Evolutionary conservation across 2,113 vertebrate species (phyloP), one percentile per base, ranked within the genome.

Genomic region (Nycticryphes semicollaris): DNA sequence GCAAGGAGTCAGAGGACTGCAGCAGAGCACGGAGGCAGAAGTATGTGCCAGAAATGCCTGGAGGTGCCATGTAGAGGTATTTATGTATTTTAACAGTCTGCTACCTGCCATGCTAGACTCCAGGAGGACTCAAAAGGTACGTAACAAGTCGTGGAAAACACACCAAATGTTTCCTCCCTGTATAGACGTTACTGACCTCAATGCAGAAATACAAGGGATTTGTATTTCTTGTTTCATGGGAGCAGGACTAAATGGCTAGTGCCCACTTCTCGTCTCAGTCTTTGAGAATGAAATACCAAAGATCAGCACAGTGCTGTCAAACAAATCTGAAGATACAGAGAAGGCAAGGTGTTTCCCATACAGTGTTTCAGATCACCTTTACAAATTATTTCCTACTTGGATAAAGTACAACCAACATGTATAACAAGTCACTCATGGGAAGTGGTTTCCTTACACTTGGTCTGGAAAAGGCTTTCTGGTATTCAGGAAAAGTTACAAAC

Each of bases 191-290:
- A 25, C 63, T 22, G 82, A 47, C 35, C 88, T 75, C 89, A 23
- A 0, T 3, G 7, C 19, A 33, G 81, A 31, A n/a, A 37, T 5
- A 10, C 12, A 39, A 35, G 0, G 7, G 79, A 12, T 14, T n/a
- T n/a, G n/a, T n/a, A n/a, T n/a, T n/a, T n/a, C n/a, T n/a, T 4
- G 41, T 43, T 27, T 6, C n/a, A 7, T 0, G 27, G 79, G 73
- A 89, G 39, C 8, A 37, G 72, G 33, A 33, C 48, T 25, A 16
- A 19, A 48, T 14, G 57, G 10, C 47, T 3, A 33, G 53, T 15
- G 82, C 35, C 51, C 31, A 11, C 6, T 43, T 63, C 80, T 63
- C 39, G 9, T 25, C 54, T 41, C 53, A 56, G 66, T 18, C 77
- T 57, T 43, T 27, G 59, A 53, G 57, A 67, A 48, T 4, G 18